Conservation (phyloP, 92 coral and sea anemone genomes). For the Porites cylindrica region DNA sequence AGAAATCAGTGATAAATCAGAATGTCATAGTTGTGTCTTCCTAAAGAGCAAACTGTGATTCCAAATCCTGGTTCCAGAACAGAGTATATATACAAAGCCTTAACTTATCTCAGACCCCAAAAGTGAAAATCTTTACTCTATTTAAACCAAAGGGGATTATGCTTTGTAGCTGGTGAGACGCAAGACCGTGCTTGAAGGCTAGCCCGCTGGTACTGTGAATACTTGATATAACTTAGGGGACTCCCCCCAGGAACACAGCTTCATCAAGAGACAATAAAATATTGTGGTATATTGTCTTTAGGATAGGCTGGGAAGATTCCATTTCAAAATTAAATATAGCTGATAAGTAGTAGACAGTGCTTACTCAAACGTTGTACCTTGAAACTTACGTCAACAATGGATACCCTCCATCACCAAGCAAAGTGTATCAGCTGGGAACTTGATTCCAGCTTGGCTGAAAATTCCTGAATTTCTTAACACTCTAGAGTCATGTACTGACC, state of each 20-base stretch:
- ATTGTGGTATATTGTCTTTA: not conserved
- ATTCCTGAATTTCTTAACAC: conserved; percentile 54
- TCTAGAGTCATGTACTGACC: conserved; percentile 29
- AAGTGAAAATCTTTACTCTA: no score
- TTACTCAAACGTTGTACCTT: not conserved
- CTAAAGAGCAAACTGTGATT: no score
- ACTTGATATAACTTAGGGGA: not conserved
- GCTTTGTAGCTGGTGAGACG: no score
- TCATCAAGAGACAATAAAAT: not conserved
- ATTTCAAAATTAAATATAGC: not conserved
- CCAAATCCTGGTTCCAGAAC: no score
- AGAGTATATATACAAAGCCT: no score
- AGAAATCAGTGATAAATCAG: no score
- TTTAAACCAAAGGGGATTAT: no score
- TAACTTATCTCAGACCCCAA: no score
- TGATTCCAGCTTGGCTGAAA: conserved; percentile 35
- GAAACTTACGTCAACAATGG: conserved; percentile 38
- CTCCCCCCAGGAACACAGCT: not conserved
- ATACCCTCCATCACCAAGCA: conserved; percentile 52
- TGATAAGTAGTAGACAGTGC: not conserved
- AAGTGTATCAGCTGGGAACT: conserved; percentile 39
- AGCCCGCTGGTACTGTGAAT: not conserved
- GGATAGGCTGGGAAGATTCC: not conserved
- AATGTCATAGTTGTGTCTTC: no score
- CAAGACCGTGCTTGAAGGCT: no score